Evolutionary conservation across 1,140 invertebrate species (phyloP), one percentile per base, ranked within the genome.

Genomic region (Zaprionus lachaisei): DNA sequence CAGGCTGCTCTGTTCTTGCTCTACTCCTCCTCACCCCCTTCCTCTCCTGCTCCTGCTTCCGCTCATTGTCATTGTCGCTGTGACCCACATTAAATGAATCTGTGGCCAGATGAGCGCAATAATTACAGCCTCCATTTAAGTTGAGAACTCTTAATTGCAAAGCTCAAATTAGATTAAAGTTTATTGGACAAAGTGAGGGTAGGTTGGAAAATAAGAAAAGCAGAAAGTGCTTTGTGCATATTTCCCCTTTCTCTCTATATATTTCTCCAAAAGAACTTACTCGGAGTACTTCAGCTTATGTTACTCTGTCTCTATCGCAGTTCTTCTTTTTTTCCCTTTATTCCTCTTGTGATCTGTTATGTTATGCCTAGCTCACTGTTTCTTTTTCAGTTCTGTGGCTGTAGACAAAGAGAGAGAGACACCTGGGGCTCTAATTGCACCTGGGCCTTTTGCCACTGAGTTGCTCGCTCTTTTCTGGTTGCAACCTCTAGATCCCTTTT

Each of bases 61-160:
- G 14, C 31, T 64, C 24, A 17, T 55, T 24, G 41, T 28, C 2
- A 55, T 20, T 44, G 64, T 55, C 49, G 28, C 67, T 60, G 71
- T 83, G 79, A 75, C 83, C 83, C 63, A 83, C 80, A 80, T 86
- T 87, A 75, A 84, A 22, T 20, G 17, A 34, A 60, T 44, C 44
- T 67, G 34, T 54, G 41, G 49, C 37, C 11, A 22, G 57, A 34
- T 20, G 47, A 41, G 64, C 41, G 56, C 66, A n/a, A 51, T 51
- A 51, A 51, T 51, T 51, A 5, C 47, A 20, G 20, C n/a, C 41
- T 7, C 20, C 20, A 51, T 20, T 51, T 24, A 24, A 24, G 20
- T 24, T 24, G n/a, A 11, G 22, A 51, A 14, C 20, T 51, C 20
- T 20, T 51, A 51, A 51, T 24, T 51, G 47, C 20, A 14, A 12